Base-by-base conservation (phyloP, 1,140 invertebrate genomes). In the Papilio polyxenes region DNA sequence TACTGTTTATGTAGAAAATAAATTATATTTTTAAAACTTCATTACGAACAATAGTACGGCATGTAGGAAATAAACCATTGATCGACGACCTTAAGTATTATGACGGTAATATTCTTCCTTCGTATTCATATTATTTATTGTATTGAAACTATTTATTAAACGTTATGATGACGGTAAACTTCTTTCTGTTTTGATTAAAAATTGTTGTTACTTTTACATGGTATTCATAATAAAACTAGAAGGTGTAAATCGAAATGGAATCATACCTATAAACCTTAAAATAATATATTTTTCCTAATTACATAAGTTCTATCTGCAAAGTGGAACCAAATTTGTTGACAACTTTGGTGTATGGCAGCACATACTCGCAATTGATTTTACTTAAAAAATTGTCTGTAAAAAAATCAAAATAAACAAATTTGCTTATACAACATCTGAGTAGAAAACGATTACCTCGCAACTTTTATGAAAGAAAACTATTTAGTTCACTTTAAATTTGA, bases 31-130 rank as follows among this genome's bases (percentile, higher is more conserved):
- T 65, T 59, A 80, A 80, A 80, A 69, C 78, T 69, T 23, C 10
- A 23, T 15, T 20, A 37, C 56, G 78, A 65, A 80, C 78, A 80
- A 80, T 80, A 69, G 78, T 65, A 48, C 56, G 40, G 78, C 17
- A 65, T 80, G 78, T 80, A 80, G 78, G 78, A 80, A 80, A 80
- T 53, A 80, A 80, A 80, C 59, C 62, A 44, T 78, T 78, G 76
- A 59, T 78, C 76, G 31, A 78, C 13, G 62, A 78, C 76, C 23
- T 78, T 40, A 78, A 15, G 53, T 80, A 80, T 65, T 80, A 65
- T 80, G 75, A 77, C 20, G 44, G 53, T 51, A 37, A 51, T 53
- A 51, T 77, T 77, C 49, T 77, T 77, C 75, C 48, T 77, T 77
- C 65, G 13, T 77, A 77, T 77, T 77, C 44, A 77, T 51, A 17